Conservation (phyloP, 2,888 invertebrate genomes). For the Macrosiphum euphorbiae region DNA sequence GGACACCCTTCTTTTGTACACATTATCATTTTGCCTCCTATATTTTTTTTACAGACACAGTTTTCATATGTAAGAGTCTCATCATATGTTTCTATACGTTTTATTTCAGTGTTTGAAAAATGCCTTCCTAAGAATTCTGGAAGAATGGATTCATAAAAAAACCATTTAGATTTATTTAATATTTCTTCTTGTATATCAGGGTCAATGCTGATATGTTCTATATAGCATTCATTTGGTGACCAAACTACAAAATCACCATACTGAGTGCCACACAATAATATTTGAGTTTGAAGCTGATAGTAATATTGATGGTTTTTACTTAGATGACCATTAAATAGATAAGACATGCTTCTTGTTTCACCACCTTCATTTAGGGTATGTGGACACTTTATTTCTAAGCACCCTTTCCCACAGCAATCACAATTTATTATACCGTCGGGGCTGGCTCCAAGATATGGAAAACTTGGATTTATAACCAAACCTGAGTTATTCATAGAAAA, state of each 20-base stretch:
- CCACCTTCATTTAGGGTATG: not conserved
- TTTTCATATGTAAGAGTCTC: not conserved
- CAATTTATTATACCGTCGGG: constrained; percentile 23
- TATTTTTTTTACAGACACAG: constrained; percentile 5
- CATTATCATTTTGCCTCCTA: constrained; percentile 17
- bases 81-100: not conserved
- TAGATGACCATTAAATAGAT: not conserved
- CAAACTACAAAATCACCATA: not conserved
- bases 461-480: no score
- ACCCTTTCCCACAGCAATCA: constrained; percentile 37
- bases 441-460: constrained; percentile 21
- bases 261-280: not conserved
- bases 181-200: not conserved
- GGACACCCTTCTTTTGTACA: constrained; percentile 10
- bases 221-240: not conserved
- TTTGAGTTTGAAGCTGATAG: not conserved
- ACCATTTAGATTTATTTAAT: constrained; percentile 19
- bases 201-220: not conserved
- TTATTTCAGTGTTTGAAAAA: no score
- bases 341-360: not conserved
- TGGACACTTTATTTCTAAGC: constrained; percentile 34
- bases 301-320: not conserved
- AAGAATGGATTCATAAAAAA: not conserved
- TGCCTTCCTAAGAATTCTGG: constrained; percentile 7
- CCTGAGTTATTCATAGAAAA: no score